phyloP scores from a whole-genome alignment of 2,113 vertebrate species.

The Oryzias melastigma region DNA sequence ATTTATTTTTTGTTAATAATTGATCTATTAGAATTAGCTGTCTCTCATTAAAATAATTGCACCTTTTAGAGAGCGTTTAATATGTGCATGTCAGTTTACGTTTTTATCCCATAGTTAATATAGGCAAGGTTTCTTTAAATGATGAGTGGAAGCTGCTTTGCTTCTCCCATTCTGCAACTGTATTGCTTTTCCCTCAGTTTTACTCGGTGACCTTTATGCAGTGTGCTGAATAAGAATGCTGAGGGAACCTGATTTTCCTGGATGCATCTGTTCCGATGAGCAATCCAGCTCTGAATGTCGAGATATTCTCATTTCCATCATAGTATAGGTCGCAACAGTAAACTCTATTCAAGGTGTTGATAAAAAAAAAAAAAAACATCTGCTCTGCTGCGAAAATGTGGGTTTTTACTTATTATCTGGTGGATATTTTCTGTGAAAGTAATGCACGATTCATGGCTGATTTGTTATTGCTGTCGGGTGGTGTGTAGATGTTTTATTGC shows the following conservation, averaged over 20 bases:
- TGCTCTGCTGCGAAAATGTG: too few relatives aligned
- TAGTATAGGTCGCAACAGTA: too few relatives aligned
- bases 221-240: constrained; percentile 2
- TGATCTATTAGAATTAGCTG: too few relatives aligned
- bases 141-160: background rate
- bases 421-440: background rate
- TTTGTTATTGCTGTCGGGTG: background rate
- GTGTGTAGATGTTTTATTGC: background rate
- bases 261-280: background rate
- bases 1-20: too few relatives aligned
- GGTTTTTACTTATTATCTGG: too few relatives aligned
- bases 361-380: too few relatives aligned
- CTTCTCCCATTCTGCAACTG: background rate
- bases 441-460: background rate
- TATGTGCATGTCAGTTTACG: background rate
- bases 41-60: too few relatives aligned
- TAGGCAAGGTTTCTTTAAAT: constrained; percentile 1
- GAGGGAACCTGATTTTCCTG: constrained; percentile 1
- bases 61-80: too few relatives aligned
- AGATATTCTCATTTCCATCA: background rate
- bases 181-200: background rate
- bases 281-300: background rate
- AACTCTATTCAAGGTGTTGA: too few relatives aligned
- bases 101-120: background rate
- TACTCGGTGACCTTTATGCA: constrained; percentile 3